These are phyloP conservation scores for Patella depressa DNA, from an alignment of 2,888 invertebrate genomes.

Conservation along the genomic window DNA sequence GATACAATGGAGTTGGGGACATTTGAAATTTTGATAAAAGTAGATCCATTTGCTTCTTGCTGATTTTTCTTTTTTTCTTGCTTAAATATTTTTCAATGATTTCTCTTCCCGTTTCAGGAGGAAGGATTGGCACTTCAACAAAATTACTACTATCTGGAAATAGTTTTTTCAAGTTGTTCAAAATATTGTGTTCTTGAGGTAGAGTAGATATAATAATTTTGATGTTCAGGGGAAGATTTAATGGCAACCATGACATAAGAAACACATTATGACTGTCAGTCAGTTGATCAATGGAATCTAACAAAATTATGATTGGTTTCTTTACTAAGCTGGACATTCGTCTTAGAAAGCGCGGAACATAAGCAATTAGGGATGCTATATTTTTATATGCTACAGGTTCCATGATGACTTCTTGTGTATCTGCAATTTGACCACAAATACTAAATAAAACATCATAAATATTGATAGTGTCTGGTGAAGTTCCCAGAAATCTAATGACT, in stretches of 20 bases:
- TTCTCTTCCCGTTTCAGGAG: conserved; percentile 52
- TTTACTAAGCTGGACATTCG: conserved; percentile 47
- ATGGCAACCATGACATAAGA: conserved; percentile 59
- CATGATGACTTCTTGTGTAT: conserved; percentile 50
- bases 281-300: conserved; percentile 67
- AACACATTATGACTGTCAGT: conserved; percentile 49
- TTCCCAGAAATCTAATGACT: conserved; percentile 58
- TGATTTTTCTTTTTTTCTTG: conserved; percentile 46
- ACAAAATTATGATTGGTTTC: conserved; percentile 56
- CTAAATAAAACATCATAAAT: conserved; percentile 52
- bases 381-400: conserved; percentile 57
- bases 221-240: conserved; percentile 56
- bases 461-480: conserved; percentile 50
- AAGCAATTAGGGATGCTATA: conserved; percentile 49
- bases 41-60: conserved; percentile 47
- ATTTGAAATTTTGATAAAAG: conserved; percentile 48
- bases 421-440: conserved; percentile 57
- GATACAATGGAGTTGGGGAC: conserved; percentile 58
- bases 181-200: conserved; percentile 52
- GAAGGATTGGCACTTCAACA: conserved; percentile 52
- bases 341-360: conserved; percentile 56
- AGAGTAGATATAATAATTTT: conserved; percentile 60
- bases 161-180: conserved; percentile 46
- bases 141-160: conserved; percentile 48
- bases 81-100: conserved; percentile 53